Evolutionary conservation across 1,140 invertebrate genomes (phyloP).

Genomic region (Thaumetopoea pityocampa): DNA sequence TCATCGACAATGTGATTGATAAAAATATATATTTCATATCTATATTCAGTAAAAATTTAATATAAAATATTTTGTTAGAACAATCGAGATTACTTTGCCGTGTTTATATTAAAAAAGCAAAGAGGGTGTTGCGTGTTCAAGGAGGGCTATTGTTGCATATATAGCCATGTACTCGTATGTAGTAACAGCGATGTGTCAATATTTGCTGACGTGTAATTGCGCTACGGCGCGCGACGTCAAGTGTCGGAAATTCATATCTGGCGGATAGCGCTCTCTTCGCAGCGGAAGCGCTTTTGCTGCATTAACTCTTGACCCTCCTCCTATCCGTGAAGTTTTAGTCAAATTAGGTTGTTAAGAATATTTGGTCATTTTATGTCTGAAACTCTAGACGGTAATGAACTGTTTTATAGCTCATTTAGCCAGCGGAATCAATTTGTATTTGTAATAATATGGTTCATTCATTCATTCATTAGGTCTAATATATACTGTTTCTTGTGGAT

Average conservation of each 20-base stretch:
- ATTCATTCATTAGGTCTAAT: too few relatives aligned
- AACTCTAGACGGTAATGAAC: too few relatives aligned
- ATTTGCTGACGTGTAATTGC: conserved; percentile 45
- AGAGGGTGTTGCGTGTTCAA: conserved; percentile 18
- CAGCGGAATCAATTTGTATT: too few relatives aligned
- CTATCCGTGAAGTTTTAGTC: background rate
- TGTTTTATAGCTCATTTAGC: too few relatives aligned
- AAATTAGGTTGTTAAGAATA: too few relatives aligned
- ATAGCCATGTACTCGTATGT: conserved; percentile 6
- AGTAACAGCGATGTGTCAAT: conserved; percentile 22
- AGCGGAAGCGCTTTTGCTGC: conserved; percentile 20
- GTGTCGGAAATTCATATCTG: conserved; percentile 66
- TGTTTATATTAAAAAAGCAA: conserved; percentile 12
- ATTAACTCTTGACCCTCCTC: conserved; percentile 8
- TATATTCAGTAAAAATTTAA: too few relatives aligned
- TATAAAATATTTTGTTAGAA: too few relatives aligned
- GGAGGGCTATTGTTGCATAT: conserved; percentile 2
- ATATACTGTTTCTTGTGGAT: too few relatives aligned
- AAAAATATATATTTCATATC: too few relatives aligned
- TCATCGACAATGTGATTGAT: too few relatives aligned
- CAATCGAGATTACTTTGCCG: conserved; percentile 1
- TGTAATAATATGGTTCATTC: too few relatives aligned
- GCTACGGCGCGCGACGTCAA: conserved; percentile 31
- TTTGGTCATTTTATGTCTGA: too few relatives aligned
- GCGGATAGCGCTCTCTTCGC: conserved; percentile 32